phyloP scores from a whole-genome alignment of 2,888 invertebrate species.

The Himalopsyche japonica region DNA sequence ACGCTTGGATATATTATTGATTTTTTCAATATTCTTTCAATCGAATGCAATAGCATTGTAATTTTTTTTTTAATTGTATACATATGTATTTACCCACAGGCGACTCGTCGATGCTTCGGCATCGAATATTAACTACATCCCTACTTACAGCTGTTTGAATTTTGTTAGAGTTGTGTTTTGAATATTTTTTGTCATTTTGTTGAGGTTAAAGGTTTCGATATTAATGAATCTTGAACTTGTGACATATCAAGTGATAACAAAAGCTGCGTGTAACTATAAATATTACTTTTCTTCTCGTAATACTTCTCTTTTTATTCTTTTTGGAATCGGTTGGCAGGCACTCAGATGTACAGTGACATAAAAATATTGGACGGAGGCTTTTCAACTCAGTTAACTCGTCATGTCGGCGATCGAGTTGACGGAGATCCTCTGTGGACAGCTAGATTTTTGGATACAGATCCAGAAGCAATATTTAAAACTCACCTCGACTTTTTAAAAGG shows the following conservation, averaged over 20 bases:
- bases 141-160: not conserved
- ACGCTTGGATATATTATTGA: too few relatives aligned
- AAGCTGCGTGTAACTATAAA: not conserved
- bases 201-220: not conserved
- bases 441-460: constrained; percentile 68
- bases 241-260: not conserved
- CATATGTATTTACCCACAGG: too few relatives aligned
- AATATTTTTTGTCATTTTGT: not conserved
- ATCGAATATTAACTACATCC: not conserved
- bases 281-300: not conserved
- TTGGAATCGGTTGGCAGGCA: not conserved
- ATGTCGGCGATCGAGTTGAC: constrained; percentile 65
- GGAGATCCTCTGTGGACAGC: constrained; percentile 81
- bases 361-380: constrained; percentile 64
- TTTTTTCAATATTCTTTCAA: too few relatives aligned
- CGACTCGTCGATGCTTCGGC: too few relatives aligned
- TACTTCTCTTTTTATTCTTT: not conserved
- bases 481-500: constrained; percentile 72
- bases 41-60: too few relatives aligned
- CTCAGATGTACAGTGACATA: constrained; percentile 37
- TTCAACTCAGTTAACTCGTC: constrained; percentile 68
- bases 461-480: constrained; percentile 67
- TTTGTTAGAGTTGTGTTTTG: not conserved
- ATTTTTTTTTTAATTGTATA: too few relatives aligned
- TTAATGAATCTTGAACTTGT: not conserved